phyloP scores from a whole-genome alignment of 2,888 invertebrate species.

The Leptinotarsa juncta region DNA sequence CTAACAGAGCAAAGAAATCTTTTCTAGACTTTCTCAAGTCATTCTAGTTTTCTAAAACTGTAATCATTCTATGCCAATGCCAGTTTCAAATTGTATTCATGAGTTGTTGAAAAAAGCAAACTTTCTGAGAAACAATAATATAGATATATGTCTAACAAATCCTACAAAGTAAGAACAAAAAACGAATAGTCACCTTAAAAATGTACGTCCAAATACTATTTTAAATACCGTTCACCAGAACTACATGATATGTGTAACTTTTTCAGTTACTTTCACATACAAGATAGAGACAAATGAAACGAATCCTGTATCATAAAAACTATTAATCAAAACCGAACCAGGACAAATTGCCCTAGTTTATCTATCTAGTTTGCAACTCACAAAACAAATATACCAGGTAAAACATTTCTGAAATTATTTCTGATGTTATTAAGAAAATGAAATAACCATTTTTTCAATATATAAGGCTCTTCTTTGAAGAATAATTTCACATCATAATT shows the following conservation, averaged over 20 bases:
- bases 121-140: constrained; percentile 24
- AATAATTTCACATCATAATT: too few relatives aligned
- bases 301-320: background rate
- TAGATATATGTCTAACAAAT: constrained; percentile 43
- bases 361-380: background rate
- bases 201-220: constrained; percentile 37
- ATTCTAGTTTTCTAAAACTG: too few relatives aligned
- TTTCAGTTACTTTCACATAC: constrained; percentile 30
- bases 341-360: background rate
- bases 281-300: background rate
- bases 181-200: constrained; percentile 27
- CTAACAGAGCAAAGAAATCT: too few relatives aligned
- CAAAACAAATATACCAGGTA: background rate
- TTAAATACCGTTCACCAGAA: constrained; percentile 51
- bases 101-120: background rate
- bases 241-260: constrained; percentile 54
- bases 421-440: too few relatives aligned
- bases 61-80: background rate
- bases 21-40: too few relatives aligned
- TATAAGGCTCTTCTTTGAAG: too few relatives aligned
- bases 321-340: background rate
- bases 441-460: too few relatives aligned
- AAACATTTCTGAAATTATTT: background rate
- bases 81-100: background rate
- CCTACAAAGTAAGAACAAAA: constrained; percentile 35